Percentiles rank a stretch among this genome's conserved stretches.
Conservation (phyloP, 2,797 vertebrate genomes). For the Phoeniculus purpureus region DNA sequence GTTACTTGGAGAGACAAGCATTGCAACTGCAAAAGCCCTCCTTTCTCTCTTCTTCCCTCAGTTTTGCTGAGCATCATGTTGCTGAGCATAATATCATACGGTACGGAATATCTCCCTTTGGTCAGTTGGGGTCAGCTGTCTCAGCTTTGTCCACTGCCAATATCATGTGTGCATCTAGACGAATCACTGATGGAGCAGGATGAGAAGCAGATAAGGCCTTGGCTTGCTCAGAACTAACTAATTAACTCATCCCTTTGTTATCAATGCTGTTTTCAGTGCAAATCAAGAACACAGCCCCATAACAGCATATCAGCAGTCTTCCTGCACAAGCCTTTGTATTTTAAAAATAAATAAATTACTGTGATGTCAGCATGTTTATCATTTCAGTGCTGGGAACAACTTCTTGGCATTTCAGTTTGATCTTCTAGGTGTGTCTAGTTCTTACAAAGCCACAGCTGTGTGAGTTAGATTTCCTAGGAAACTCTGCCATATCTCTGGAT, state of each 20-base stretch:
- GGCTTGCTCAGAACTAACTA: background rate
- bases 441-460: constrained; percentile 65
- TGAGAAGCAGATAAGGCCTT: background rate
- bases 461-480: constrained; percentile 53
- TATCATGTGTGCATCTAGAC: background rate
- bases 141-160: background rate
- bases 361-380: constrained; percentile 71
- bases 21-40: rapidly evolving
- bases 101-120: background rate
- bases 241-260: background rate
- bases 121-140: background rate
- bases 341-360: constrained; percentile 64
- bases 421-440: constrained; percentile 75
- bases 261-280: background rate
- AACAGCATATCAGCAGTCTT: background rate
- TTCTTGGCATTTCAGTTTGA: constrained; percentile 67
- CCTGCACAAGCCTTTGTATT: constrained; percentile 48
- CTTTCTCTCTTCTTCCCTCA: background rate
- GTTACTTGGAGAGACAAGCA: background rate
- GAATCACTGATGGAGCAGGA: background rate
- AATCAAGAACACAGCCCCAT: background rate
- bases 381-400: constrained; percentile 72
- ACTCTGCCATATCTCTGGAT: background rate
- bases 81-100: background rate
- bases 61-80: too few species aligned